Percentiles rank a stretch among this genome's conserved stretches.
These are phyloP conservation scores for Mormyrus lacerda DNA, from an alignment of 2,113 vertebrate species.

Conservation along the genomic window DNA sequence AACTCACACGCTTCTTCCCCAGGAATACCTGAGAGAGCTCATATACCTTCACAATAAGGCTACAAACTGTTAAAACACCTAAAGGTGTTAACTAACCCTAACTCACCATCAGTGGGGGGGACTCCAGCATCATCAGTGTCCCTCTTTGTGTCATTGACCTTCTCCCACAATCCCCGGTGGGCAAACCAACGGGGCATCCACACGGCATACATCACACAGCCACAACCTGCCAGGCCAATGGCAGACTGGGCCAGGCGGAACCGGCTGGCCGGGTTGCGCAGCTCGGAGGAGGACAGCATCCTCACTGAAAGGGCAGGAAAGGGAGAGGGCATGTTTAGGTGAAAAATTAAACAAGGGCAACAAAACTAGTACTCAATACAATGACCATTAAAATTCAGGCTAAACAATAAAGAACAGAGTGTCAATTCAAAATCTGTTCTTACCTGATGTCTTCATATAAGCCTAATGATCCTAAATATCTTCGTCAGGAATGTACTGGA, in stretches of 20 bases:
- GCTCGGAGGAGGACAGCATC: constrained; percentile 46
- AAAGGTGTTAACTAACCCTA: constrained; percentile 15
- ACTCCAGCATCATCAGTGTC: neutral
- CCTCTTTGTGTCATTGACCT: constrained; percentile 35
- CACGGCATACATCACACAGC: constrained; percentile 54
- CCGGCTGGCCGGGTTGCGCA: constrained; percentile 43
- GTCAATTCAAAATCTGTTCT: neutral
- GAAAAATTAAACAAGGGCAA: neutral
- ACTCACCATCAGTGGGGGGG: constrained; percentile 6
- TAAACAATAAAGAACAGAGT: neutral
- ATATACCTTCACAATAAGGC: neutral
- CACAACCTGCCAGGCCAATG: constrained; percentile 54
- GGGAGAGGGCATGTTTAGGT: neutral
- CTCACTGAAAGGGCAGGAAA: constrained; percentile 5
- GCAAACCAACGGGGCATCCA: constrained; percentile 58
- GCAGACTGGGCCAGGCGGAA: constrained; percentile 55
- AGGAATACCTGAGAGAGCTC: neutral
- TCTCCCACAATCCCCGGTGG: constrained; percentile 51
- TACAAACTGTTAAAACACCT: neutral
- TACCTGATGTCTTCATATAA: neutral
- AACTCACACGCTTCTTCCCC: neutral
- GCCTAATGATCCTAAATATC: neutral
- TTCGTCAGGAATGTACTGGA: neutral
- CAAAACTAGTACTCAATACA: neutral
- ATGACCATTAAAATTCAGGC: neutral